Evolutionary conservation across 2,888 invertebrate species (phyloP).

Genomic region (Operophtera brumata): DNA sequence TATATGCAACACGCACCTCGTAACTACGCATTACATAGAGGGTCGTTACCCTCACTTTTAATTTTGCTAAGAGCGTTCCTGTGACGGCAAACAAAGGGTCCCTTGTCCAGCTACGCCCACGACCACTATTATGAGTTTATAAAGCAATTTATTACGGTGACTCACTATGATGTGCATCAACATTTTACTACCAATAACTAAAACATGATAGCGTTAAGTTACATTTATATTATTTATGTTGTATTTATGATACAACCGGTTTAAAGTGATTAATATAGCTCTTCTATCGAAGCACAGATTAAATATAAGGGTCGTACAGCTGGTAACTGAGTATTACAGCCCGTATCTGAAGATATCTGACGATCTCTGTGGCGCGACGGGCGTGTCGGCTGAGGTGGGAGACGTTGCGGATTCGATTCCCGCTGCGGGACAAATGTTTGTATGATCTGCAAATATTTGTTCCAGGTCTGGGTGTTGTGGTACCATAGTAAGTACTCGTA

Average conservation of each 20-base stretch:
- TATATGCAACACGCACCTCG: conserved; percentile 32
- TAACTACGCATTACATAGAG: conserved; percentile 42
- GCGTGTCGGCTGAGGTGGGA: no score
- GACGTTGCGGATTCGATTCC: no score
- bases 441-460: no score
- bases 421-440: no score
- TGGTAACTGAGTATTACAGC: conserved; percentile 46
- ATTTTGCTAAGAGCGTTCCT: conserved; percentile 76
- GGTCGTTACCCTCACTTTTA: conserved; percentile 65
- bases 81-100: conserved; percentile 75
- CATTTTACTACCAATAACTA: conserved; percentile 47
- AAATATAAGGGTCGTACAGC: conserved; percentile 41
- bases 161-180: conserved; percentile 60
- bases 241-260: conserved; percentile 46
- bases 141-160: conserved; percentile 71
- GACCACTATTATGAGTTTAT: conserved; percentile 58
- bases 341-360: conserved; percentile 40
- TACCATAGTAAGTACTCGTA: no score
- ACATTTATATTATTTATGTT: conserved; percentile 40
- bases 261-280: conserved; percentile 52
- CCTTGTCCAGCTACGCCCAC: conserved; percentile 69
- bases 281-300: conserved; percentile 42
- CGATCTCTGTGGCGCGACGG: no score
- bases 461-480: no score
- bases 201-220: conserved; percentile 36